Evolutionary conservation across 2,113 vertebrate genomes (phyloP), one percentile per base, ranked within the genome.

Genomic region (Dissostichus mawsoni): DNA sequence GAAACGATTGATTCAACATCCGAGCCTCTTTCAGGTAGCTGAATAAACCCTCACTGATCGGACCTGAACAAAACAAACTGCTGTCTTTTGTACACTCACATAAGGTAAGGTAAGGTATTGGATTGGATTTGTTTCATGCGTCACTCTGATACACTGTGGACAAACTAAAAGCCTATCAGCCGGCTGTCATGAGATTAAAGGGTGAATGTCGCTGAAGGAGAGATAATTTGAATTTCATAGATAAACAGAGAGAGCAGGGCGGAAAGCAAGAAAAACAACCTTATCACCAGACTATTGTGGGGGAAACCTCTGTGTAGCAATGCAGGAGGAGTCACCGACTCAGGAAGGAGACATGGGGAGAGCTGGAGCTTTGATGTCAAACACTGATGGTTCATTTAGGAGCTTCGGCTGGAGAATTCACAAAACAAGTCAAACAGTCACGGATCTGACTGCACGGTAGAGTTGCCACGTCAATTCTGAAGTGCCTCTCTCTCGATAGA

Each of bases 1-100:
- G 11, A 71, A 78, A 1, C n/a, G 50, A 74, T 86, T 11, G 57
- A 90, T 77, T 55, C 20, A 20, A 9, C 45, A 41, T 65, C 41
- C 61, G 17, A 64, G 36, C 50, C 14, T 13, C 20, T 58, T 50
- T 61, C 4, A 8, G 16, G 29, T 8, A 4, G 63, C 53, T 72
- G 47, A 48, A 63, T 62, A 18, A 20, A 56, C n/a, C 33, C 17
- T 45, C 14, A 10, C 29, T 23, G 23, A 51, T 72, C 20, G 3
- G 44, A 25, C 41, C 58, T 61, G 69, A 44, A 83, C 41, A 47
- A 64, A 57, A 44, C 12, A 17, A 82, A 13, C 25, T 5, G 8
- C 16, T 17, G 44, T 62, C 58, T 58, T 36, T 67, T 52, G 20
- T 50, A 3, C 45, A 14, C 58, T 78, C 23, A 16, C 18, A 41